Evolutionary conservation across 2,113 vertebrate genomes (phyloP).

Genomic region (Hemibagrus wyckioides): DNA sequence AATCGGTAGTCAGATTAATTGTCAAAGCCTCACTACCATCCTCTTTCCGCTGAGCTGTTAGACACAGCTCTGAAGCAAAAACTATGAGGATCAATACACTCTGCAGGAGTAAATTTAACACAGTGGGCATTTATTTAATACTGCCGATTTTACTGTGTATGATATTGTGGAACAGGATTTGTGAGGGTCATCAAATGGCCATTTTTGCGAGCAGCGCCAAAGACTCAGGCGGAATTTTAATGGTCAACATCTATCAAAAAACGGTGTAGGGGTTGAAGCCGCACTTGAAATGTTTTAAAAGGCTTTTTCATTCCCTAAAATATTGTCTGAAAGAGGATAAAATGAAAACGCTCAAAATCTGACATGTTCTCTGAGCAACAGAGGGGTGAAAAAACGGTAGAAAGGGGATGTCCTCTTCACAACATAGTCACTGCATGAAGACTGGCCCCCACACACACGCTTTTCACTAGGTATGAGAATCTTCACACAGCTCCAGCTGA

Average conservation of each 20-base stretch:
- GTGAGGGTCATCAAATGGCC: conserved; percentile 34
- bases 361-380: conserved; percentile 9
- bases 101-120: conserved; percentile 40
- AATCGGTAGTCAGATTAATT: conserved; percentile 36
- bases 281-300: neutral
- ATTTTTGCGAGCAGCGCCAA: neutral
- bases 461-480: neutral
- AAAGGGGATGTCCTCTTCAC: neutral
- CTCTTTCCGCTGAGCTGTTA: conserved; percentile 9
- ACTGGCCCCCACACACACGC: neutral
- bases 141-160: conserved; percentile 32
- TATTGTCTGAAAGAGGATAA: conserved; percentile 7
- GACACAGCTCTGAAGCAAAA: conserved; percentile 9
- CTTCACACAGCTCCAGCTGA: conserved; percentile 23
- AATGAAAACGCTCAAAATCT: conserved; percentile 12
- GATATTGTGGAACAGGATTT: conserved; percentile 31
- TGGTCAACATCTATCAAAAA: conserved; percentile 21
- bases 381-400: neutral
- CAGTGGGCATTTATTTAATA: conserved; percentile 36
- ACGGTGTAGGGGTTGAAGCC: neutral
- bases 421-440: conserved; percentile 2
- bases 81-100: conserved; percentile 20
- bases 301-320: neutral
- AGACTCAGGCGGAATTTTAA: conserved; percentile 36
- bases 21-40: conserved; percentile 2